Conservation (phyloP, 2,113 vertebrate genomes). For the Bombycilla garrulus region DNA sequence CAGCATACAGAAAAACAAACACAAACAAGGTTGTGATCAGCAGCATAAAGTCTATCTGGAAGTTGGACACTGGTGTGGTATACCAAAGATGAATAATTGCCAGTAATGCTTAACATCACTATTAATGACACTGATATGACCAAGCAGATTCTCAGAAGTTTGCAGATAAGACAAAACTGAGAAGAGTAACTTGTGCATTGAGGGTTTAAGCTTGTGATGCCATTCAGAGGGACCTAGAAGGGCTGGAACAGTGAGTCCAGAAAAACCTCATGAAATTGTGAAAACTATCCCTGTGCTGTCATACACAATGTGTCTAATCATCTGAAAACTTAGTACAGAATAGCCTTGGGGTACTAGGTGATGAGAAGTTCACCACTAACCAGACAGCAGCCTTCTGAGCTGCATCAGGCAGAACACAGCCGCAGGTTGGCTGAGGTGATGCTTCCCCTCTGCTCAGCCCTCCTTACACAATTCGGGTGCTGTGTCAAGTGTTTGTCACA, state of each 20-base stretch:
- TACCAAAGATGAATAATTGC: not conserved
- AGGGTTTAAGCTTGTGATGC: not conserved
- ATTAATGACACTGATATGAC: not conserved
- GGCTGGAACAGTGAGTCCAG: not conserved
- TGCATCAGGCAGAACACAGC: not conserved
- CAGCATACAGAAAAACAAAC: not conserved
- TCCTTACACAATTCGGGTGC: no score
- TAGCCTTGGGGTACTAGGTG: not conserved
- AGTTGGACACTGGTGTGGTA: not conserved
- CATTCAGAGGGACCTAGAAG: not conserved
- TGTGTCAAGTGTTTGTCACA: not conserved
- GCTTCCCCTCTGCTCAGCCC: not conserved
- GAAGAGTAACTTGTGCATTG: not conserved
- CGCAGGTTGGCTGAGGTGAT: not conserved
- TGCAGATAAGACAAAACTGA: not conserved
- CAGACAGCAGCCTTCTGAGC: not conserved
- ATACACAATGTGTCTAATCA: not conserved
- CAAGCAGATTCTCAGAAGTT: not conserved
- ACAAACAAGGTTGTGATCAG: not conserved
- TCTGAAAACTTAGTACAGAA: not conserved
- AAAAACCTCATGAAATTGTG: not conserved
- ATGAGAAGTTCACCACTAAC: not conserved
- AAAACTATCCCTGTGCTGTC: not conserved
- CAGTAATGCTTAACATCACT: not conserved
- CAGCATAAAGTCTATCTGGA: not conserved